These are phyloP conservation scores for Cryptus viduatorius DNA, from an alignment of 2,888 invertebrate species.

Conservation along the genomic window DNA sequence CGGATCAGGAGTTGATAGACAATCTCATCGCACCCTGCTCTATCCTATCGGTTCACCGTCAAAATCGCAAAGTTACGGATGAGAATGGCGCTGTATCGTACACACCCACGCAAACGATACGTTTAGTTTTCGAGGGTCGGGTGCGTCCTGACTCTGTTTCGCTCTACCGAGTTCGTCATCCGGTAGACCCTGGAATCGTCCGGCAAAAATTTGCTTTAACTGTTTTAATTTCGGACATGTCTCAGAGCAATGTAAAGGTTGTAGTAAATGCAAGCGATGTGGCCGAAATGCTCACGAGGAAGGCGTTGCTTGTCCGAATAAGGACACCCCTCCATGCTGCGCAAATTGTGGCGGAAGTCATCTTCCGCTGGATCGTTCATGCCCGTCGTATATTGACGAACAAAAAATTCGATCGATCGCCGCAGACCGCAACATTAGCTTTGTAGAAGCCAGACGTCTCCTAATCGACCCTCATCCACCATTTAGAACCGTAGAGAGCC, in stretches of 20 bases:
- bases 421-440: neutral
- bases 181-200: neutral
- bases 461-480: neutral
- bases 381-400: neutral
- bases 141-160: neutral
- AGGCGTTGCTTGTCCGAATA: neutral
- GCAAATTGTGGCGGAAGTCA: neutral
- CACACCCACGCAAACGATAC: neutral
- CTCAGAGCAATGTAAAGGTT: neutral
- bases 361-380: neutral
- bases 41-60: neutral
- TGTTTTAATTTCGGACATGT: slow-evolving; percentile 4
- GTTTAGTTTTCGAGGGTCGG: neutral
- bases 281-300: neutral
- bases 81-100: neutral
- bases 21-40: too few relatives aligned
- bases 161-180: neutral
- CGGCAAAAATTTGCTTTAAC: neutral
- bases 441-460: neutral
- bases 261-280: neutral
- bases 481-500: neutral
- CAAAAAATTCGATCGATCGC: neutral
- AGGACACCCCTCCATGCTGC: neutral
- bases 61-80: neutral
- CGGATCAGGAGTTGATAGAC: too few relatives aligned